Conservation (phyloP, 2,113 vertebrate species). For the Brachionichthys hirsutus region DNA sequence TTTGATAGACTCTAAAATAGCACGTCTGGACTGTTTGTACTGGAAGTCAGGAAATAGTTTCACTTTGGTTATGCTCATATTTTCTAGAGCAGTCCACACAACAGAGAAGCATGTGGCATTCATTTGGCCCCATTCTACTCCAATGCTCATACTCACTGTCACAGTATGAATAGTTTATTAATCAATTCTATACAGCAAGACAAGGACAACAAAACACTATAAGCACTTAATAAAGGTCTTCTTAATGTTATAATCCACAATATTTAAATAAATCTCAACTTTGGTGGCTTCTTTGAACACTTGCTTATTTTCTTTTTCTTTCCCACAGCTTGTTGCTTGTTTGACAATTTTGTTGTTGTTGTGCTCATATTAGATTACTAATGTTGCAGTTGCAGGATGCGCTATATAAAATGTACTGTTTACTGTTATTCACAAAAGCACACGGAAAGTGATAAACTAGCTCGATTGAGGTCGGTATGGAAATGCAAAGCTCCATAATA, state of each 20-base stretch:
- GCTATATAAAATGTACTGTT: background rate
- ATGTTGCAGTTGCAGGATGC: no score
- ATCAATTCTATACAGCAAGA: conserved; percentile 18
- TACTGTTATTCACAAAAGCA: background rate
- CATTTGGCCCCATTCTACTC: no score
- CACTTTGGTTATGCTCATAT: no score
- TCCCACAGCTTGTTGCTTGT: no score
- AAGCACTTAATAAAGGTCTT: conserved; percentile 17
- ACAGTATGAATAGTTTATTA: conserved; percentile 31
- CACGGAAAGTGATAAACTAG: background rate
- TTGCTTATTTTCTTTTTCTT: background rate
- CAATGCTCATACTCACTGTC: background rate
- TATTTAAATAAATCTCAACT: conserved; percentile 11
- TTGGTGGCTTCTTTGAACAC: background rate
- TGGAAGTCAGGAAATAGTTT: no score
- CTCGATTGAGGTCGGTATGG: background rate
- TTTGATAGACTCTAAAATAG: no score
- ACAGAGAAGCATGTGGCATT: no score
- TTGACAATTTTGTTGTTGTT: no score
- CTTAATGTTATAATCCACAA: conserved; percentile 33
- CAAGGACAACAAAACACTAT: conserved; percentile 25
- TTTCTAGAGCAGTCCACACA: no score
- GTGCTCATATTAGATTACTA: no score
- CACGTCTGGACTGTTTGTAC: no score
- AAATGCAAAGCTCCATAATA: background rate